Evolutionary conservation across 2,113 vertebrate species (phyloP), one percentile per base, ranked within the genome.

Genomic region (Pitta sordida): DNA sequence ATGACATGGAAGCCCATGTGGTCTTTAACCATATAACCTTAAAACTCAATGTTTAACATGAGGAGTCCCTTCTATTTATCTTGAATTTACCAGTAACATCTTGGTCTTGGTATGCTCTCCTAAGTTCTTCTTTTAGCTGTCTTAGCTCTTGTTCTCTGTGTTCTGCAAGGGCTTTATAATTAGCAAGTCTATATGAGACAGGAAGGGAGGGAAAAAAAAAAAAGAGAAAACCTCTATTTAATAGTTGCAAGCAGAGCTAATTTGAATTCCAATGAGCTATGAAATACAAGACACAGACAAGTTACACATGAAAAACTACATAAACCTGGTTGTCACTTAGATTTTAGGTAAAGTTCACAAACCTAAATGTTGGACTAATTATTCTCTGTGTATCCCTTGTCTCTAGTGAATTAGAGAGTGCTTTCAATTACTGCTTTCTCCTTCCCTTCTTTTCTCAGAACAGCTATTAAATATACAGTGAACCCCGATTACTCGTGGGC

Each of bases 121-220:
- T 98, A 37, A 99, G 91, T 13, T 97, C 94, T 96, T 99, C 98
- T 91, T 98, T 99, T 49, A 99, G 90, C 69, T 97, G 97, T 86
- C 97, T 97, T 82, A 99, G 70, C 2, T 97, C 94, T 9, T 98
- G 97, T 30, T 98, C 98, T 79, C 98, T 97, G 62, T 98, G 94
- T 19, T 98, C 98, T 75, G 98, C 48, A 75, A 98, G 44, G 6
- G 96, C 94, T 74, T 94, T 98, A 93, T 98, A 95, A 87, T 96
- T 97, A 87, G 86, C 80, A 86, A 98, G 94, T 83, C 98, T 98
- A 36, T 11, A 82, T 29, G 46, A 36, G 23, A 32, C 36, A 87
- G 36, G 29, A 78, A 90, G 6, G 14, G 15, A 15, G 1, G 43
- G 10, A 43, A 29, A n/a, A n/a, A n/a, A n/a, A 6, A 11, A 60